Evolutionary conservation across 2,113 vertebrate genomes (phyloP), one percentile per base, ranked within the genome.

Genomic region (Fregetta grallaria): DNA sequence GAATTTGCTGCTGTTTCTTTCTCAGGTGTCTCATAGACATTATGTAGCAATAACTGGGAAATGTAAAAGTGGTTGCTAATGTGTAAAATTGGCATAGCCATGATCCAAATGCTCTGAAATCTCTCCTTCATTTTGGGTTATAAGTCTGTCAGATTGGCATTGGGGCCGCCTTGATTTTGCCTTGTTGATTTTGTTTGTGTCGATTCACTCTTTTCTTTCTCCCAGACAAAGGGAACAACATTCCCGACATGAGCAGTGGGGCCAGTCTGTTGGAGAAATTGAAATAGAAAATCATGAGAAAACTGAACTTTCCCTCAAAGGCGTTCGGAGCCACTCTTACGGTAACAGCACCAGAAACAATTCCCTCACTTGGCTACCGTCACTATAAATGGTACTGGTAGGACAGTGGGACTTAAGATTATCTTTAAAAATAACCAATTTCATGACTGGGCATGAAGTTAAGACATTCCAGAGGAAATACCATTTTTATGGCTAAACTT

Each of bases 231-330:
- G 85, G 76, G 59, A 95, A 1, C 82, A 93, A 30, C 97, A 97
- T 52, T 96, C 34, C 53, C 76, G 95, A 36, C 94, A 86, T 0
- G 94, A 96, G 79, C 95, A 97, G 76, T 97, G 95, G 96, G 96
- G 96, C 30, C 80, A 15, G 5, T 36, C 91, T 8, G 29, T 36
- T 25, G 97, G 95, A 73, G 92, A 94, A 49, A 92, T 97, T n/a
- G 80, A 97, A 61, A 88, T 90, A 45, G 89, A 82, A 91, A 83
- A 88, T 9, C 26, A 13, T 4, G 73, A 79, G 36, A 95, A 77
- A 61, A 86, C 1, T 0, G 8, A 93, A 6, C 82, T 97, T 67
- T 75, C 77, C 49, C 92, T 96, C 68, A 67, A 59, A 94, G 96
- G 95, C 0, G 15, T 97, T 75, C 94, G 96, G 81, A 97, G 95